phyloP scores from a whole-genome alignment of 2,113 vertebrate genomes.

The Spea multiplicata region DNA sequence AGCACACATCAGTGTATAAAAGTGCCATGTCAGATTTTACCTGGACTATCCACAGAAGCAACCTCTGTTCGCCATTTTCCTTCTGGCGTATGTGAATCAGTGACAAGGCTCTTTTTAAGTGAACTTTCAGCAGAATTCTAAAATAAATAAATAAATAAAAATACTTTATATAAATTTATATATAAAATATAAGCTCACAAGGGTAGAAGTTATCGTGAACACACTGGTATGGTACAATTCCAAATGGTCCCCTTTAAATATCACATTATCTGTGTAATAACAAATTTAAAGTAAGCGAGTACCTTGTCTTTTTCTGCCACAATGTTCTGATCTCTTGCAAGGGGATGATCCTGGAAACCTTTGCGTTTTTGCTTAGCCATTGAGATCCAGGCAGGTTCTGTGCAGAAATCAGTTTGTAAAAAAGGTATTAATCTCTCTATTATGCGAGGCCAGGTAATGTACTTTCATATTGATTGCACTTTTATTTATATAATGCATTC shows the following conservation, averaged over 20 bases:
- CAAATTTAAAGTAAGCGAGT: constrained; percentile 1
- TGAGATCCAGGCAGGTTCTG: constrained; percentile 77
- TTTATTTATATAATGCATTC: too few relatives aligned
- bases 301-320: constrained; percentile 57
- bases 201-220: too few relatives aligned
- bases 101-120: constrained; percentile 52
- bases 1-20: too few relatives aligned
- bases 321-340: constrained; percentile 56
- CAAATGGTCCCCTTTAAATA: too few relatives aligned
- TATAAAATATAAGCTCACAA: too few relatives aligned
- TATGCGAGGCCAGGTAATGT: not conserved
- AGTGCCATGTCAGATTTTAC: constrained; percentile 55
- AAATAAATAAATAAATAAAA: not conserved
- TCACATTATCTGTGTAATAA: not conserved
- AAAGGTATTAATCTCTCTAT: too few relatives aligned
- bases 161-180: not conserved
- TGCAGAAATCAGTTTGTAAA: not conserved
- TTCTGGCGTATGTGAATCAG: constrained; percentile 53
- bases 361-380: constrained; percentile 79
- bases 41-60: constrained; percentile 58
- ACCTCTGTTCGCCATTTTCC: constrained; percentile 50
- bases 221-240: too few relatives aligned
- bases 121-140: constrained; percentile 58
- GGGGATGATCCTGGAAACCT: constrained; percentile 65
- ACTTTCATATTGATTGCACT: too few relatives aligned